Conservation (phyloP, 1,140 invertebrate species). For the Nasonia giraulti region DNA sequence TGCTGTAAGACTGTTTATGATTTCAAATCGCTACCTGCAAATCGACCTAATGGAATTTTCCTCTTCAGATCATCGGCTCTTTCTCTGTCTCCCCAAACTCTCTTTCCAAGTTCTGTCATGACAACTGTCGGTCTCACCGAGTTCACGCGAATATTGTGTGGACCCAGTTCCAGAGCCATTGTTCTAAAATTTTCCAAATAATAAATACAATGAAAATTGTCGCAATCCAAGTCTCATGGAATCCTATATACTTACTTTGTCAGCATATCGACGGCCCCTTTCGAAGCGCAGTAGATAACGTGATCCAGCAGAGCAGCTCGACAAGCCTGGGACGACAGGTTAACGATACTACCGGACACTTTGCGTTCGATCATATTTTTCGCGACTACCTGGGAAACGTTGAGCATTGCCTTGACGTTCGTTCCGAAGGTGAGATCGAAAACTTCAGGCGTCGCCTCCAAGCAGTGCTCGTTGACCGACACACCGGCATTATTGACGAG, state of each 20-base stretch:
- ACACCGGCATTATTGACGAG: constrained; percentile 88
- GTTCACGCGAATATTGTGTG: constrained; percentile 90
- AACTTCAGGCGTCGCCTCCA: constrained; percentile 79
- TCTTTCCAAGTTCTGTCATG: constrained; percentile 89
- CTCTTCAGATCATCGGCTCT: constrained; percentile 82
- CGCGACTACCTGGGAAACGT: constrained; percentile 87
- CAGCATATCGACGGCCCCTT: constrained; percentile 81
- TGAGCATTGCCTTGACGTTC: constrained; percentile 90
- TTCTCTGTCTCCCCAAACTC: constrained; percentile 88
- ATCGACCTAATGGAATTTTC: constrained; percentile 86
- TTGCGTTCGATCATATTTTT: constrained; percentile 83
- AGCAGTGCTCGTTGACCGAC: constrained; percentile 77
- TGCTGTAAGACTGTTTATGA: background rate
- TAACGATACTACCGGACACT: constrained; percentile 87
- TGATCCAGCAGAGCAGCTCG: constrained; percentile 84
- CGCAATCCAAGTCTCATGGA: background rate
- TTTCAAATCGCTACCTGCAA: constrained; percentile 63
- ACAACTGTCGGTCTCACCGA: constrained; percentile 93
- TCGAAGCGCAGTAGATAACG: constrained; percentile 83
- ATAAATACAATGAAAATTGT: background rate
- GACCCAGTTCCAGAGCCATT: constrained; percentile 91
- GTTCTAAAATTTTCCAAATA: constrained; percentile 71
- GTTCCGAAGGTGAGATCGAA: constrained; percentile 84
- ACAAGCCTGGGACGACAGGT: constrained; percentile 90
- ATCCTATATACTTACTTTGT: constrained; percentile 67